Percentiles rank a stretch among this genome's conserved stretches.
Conservation (phyloP, 2,113 vertebrate genomes). For the Potamarius usumacintae region DNA sequence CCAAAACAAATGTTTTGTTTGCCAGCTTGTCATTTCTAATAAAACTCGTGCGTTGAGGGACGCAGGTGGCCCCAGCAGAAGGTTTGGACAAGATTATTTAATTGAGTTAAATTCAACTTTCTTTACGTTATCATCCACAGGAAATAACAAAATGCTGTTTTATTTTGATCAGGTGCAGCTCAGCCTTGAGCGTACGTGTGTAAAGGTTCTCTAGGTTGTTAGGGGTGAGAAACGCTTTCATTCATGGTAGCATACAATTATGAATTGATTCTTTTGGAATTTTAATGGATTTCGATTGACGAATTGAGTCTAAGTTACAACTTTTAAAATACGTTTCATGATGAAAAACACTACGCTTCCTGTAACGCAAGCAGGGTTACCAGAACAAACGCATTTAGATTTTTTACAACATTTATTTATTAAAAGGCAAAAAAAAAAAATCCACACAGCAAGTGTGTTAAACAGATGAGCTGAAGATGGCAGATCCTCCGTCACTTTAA, state of each 20-base stretch:
- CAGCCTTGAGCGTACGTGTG: neutral
- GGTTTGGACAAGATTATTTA: neutral
- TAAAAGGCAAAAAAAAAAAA: neutral
- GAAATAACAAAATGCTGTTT: neutral
- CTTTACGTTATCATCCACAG: neutral
- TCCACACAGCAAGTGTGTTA: neutral
- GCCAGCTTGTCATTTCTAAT: constrained; percentile 1
- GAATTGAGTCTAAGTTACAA: neutral
- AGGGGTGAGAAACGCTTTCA: neutral
- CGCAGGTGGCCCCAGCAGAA: neutral
- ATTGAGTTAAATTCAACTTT: neutral
- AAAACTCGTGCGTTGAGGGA: neutral
- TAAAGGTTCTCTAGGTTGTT: neutral
- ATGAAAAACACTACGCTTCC: neutral
- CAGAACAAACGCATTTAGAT: neutral
- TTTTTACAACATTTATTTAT: neutral
- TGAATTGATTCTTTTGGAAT: neutral
- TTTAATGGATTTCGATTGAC: neutral
- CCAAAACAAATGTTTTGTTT: constrained; percentile 40
- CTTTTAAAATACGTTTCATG: neutral
- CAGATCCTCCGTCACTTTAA: neutral
- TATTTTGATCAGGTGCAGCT: neutral
- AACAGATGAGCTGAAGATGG: neutral
- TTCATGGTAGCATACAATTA: neutral
- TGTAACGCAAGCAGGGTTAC: neutral